Evolutionary conservation across 2,113 vertebrate genomes (phyloP), one percentile per base, ranked within the genome.

Genomic region (Pyrgilauda ruficollis): DNA sequence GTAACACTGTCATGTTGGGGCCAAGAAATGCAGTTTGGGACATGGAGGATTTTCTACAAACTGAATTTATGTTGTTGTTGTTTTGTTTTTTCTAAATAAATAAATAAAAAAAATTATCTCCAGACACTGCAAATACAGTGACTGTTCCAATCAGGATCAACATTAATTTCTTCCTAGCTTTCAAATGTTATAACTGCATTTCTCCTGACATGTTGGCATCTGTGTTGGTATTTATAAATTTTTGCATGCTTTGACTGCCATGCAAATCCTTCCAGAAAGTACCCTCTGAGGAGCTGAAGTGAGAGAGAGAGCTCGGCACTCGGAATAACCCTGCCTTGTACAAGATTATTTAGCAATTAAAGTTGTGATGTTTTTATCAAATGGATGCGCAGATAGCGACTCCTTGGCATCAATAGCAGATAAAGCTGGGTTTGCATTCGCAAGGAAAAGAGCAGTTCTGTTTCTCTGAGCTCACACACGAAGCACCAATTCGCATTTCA

Each of bases 181-280:
- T 95, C 93, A 89, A 72, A 84, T 73, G 73, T 30, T 82, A 18
- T 93, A 95, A 92, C 79, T 93, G 13, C 69, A 78, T 90, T 92
- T 93, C 92, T 96, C 66, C 80, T 81, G 47, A 94, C 80, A 56
- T 86, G 86, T 89, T 93, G 94, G 94, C 96, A 97, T 96, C 94
- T 94, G 93, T 93, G 92, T 74, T 95, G 92, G 64, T 96, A 94
- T 96, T 96, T 96, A 94, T 94, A 95, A 89, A 86, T 92, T 94
- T 87, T 59, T 94, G 76, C 86, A 76, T 93, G 95, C 93, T 93
- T 93, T 88, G 93, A 96, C 92, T 95, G 90, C 95, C 90, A 72
- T 92, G 85, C 64, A 90, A 64, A 92, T 93, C 81, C 79, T 88
- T 96, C 76, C 85, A 90, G 95, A 93, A 86, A 88, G 85, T 93